phyloP scores from a whole-genome alignment of 2,888 invertebrate species.

The Hecatera dysodea region DNA sequence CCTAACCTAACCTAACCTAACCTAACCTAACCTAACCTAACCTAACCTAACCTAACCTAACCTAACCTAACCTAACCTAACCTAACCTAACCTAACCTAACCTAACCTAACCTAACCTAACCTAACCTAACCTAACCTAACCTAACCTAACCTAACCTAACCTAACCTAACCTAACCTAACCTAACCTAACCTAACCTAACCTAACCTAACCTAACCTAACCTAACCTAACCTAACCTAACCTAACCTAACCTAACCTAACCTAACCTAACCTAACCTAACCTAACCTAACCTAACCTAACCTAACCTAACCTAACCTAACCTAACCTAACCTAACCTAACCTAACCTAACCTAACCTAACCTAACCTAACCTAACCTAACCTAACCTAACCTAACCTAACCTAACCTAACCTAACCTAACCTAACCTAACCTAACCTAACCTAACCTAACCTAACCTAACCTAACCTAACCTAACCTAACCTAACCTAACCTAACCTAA shows the following conservation, averaged over 20 bases:
- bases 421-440: conserved; percentile 46
- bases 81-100: no score
- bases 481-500: conserved; percentile 50
- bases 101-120: no score
- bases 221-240: conserved; percentile 60
- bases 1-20: no score
- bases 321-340: conserved; percentile 32
- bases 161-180: background rate
- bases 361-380: conserved; percentile 38
- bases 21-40: no score
- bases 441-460: conserved; percentile 42
- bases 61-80: no score
- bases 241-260: conserved; percentile 60
- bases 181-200: no score
- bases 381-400: conserved; percentile 34
- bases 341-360: conserved; percentile 39
- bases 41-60: no score
- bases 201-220: conserved; percentile 62
- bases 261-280: conserved; percentile 60
- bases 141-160: no score
- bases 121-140: no score
- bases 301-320: conserved; percentile 42
- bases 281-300: conserved; percentile 53
- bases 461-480: conserved; percentile 49
- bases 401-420: conserved; percentile 40